Evolutionary conservation across 1,140 invertebrate genomes (phyloP), one percentile per base, ranked within the genome.

Genomic region (Ruditapes philippinarum): DNA sequence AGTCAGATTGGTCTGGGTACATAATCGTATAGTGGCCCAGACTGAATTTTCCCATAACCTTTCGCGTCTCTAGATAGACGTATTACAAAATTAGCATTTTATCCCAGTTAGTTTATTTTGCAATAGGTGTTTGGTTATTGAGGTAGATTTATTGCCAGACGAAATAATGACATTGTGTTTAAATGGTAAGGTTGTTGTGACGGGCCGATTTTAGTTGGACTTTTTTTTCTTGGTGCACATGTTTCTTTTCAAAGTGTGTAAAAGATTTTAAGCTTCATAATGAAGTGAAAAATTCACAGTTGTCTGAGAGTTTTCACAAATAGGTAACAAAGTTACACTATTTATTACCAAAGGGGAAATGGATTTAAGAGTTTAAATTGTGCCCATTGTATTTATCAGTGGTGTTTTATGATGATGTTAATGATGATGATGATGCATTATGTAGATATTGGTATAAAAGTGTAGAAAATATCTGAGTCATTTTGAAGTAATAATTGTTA

Each of bases 21-120:
- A 49, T 68, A 70, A 68, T 84, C n/a, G 65, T 73, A 11, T 45
- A 17, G 42, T 84, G 42, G 62, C 49, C 40, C 33, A 49, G 40
- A 51, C 38, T 54, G 49, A 84, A 57, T 40, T 84, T 84, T 84
- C 82, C 82, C 82, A 84, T 73, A 84, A 84, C 82, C 82, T 84
- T 84, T 70, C 36, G 74, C 28, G 51, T 68, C 31, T 14, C 51
- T 33, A 54, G 65, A 49, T 70, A 84, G 82, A 84, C 40, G 38
- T 84, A 70, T 33, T 84, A 49, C 42, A 54, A 36, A 45, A 84
- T 84, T 84, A 45, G 82, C 82, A 84, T 84, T 84, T 84, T 84
- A 33, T 84, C 42, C 40, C 45, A 31, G 65, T 73, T 38, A 84
- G 60, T 84, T 73, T 73, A 74, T 84, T 84, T 84, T 70, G 45